These are phyloP conservation scores for Zaprionus lachaisei DNA, from an alignment of 1,140 invertebrate genomes.

Conservation along the genomic window DNA sequence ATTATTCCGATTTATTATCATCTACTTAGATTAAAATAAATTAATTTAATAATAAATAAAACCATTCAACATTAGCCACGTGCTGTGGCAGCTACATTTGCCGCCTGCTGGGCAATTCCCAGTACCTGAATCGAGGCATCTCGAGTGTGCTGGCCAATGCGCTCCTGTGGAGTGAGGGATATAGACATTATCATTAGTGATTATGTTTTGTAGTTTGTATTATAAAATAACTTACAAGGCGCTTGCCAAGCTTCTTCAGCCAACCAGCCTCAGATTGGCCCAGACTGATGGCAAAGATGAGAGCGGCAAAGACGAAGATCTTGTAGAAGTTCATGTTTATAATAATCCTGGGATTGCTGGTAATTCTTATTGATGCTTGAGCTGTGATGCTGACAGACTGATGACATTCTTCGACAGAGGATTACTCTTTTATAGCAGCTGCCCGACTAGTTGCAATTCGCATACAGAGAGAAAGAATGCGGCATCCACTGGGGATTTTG, in stretches of 20 bases:
- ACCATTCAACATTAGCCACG: constrained; percentile 37
- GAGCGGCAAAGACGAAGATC: constrained; percentile 68
- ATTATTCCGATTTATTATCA: background rate
- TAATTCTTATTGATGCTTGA: background rate
- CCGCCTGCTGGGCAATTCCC: constrained; percentile 74
- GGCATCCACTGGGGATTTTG: background rate
- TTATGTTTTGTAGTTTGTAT: background rate
- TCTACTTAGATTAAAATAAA: constrained; percentile 1
- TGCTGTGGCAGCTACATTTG: constrained; percentile 73
- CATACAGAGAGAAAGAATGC: background rate
- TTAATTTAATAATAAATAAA: constrained; percentile 9
- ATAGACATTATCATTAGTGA: background rate
- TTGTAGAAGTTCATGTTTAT: constrained; percentile 77
- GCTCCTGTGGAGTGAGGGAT: constrained; percentile 53
- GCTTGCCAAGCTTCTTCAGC: constrained; percentile 75
- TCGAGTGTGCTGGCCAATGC: constrained; percentile 71
- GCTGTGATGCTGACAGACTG: constrained; percentile 27
- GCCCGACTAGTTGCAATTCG: background rate
- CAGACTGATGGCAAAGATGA: constrained; percentile 64
- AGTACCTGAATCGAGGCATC: constrained; percentile 76
- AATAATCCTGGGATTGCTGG: constrained; percentile 1
- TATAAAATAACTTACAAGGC: constrained; percentile 55
- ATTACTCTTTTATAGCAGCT: background rate
- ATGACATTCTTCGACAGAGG: background rate
- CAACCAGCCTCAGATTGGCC: constrained; percentile 73